Evolutionary conservation across 2,888 invertebrate genomes (phyloP), one percentile per base, ranked within the genome.

Genomic region (Lasiommata megera): DNA sequence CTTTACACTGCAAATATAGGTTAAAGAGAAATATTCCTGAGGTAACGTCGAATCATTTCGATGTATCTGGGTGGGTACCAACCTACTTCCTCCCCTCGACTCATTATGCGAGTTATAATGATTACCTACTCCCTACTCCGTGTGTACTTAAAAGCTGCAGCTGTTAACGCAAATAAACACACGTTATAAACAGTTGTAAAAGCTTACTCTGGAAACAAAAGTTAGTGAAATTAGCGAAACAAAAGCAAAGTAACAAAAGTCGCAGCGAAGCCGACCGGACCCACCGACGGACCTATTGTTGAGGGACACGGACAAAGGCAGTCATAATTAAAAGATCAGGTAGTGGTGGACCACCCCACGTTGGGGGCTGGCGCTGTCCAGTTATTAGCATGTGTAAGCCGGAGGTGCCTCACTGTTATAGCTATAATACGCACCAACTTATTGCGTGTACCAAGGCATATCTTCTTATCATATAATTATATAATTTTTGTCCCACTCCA

Each of bases 291-390:
- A 12, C 28, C 14, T 7, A 12, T 16, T 9, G 7, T 12, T 36
- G 44, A 31, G 31, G 31, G 29, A 5, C 17, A 51, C 77, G 68
- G 72, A 64, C 51, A 51, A 51, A 40, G 38, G 51, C 38, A 62
- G 62, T 60, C 68, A 82, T 61, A 68, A 82, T 80, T 80, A 79
- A 79, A 77, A 77, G 73, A 79, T 79, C 83, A 83, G 83, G 83
- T 82, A 82, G 77, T 54, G 54, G 12, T 43, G 34, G 57, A 57
- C 63, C 63, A 59, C 56, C 54, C 54, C 28, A 34, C 23, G 34
- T 34, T 34, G 9, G 29, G 31, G 46, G 11, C 29, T 1, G 29
- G 34, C 11, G 17, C 38, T 23, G 34, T 2, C 53, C 44, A 54
- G 46, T 46, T 46, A 17, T 23, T 23, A 23, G 23, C 23, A 23